A percentile compares a stretch with the other conserved stretches of the same genome.
Conservation (phyloP, 2,113 vertebrate genomes). For the Mormyrus iriodes region DNA sequence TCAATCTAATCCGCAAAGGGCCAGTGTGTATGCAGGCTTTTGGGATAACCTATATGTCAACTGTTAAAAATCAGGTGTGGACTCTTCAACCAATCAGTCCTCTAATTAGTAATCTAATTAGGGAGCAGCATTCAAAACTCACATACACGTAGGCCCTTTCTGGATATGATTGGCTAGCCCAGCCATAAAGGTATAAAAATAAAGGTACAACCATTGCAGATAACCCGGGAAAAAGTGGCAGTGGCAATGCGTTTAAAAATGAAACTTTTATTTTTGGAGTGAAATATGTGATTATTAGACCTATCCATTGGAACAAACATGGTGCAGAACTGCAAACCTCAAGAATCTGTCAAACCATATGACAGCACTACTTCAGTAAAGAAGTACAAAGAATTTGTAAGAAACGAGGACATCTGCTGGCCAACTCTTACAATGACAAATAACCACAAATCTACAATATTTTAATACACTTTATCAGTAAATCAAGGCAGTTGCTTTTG, state of each 20-base stretch:
- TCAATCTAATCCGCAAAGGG: no score
- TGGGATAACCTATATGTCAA: no score
- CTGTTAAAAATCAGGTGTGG: no score
- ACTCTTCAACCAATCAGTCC: not conserved
- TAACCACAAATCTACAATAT: not conserved
- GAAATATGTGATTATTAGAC: not conserved
- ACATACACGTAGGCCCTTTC: not conserved
- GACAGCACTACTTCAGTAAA: not conserved
- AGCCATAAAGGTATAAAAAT: not conserved
- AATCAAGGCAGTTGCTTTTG: not conserved
- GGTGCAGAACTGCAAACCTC: not conserved
- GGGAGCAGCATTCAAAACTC: not conserved
- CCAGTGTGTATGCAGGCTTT: no score
- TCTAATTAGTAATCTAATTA: not conserved
- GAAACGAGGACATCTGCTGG: not conserved
- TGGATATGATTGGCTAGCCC: not conserved
- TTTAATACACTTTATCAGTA: not conserved
- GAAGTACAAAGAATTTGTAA: not conserved
- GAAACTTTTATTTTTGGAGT: not conserved
- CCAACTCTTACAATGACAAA: not conserved
- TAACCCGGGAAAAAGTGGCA: not conserved
- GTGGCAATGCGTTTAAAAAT: not conserved
- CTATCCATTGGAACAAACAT: not conserved
- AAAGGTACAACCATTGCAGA: not conserved
- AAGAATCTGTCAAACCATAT: not conserved